A percentile compares a stretch with the other conserved stretches of the same genome.
These are phyloP conservation scores for Branchinecta lynchi DNA, from an alignment of 1,140 invertebrate genomes.

Conservation along the genomic window DNA sequence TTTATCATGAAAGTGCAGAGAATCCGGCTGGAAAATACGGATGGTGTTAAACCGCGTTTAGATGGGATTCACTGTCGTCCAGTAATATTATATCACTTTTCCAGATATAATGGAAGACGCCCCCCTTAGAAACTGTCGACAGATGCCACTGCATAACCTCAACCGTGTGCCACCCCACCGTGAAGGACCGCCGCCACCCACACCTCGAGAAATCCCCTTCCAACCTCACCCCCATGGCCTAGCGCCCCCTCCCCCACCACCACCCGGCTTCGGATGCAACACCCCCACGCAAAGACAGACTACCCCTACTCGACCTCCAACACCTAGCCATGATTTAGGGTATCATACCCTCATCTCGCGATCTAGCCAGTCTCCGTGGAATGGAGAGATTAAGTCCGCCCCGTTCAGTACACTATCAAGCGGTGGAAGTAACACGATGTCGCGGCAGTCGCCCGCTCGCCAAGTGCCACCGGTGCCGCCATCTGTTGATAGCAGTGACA, in stretches of 20 bases:
- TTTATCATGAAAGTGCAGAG: too few species aligned
- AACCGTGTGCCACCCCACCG: background rate
- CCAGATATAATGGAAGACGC: background rate
- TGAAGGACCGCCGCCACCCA: background rate
- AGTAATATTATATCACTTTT: background rate
- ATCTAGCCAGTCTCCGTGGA: constrained; percentile 31
- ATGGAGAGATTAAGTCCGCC: background rate
- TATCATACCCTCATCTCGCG: constrained; percentile 53
- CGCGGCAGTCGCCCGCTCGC: constrained; percentile 23
- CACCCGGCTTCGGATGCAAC: background rate
- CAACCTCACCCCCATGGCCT: background rate
- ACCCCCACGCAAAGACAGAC: background rate
- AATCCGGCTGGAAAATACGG: too few species aligned
- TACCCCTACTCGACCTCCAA: constrained; percentile 21
- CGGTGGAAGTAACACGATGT: constrained; percentile 19
- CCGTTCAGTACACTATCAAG: constrained; percentile 21
- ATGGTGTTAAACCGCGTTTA: too few species aligned
- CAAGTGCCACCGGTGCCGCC: constrained; percentile 22
- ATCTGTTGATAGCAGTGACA: constrained; percentile 19
- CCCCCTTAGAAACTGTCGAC: background rate
- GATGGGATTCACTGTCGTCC: too few species aligned
- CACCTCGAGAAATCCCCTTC: background rate
- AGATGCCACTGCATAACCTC: background rate
- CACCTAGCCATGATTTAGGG: constrained; percentile 50
- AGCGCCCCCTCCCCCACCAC: background rate